Evolutionary conservation across 2,113 vertebrate genomes (phyloP).

Genomic region (Cairina moschata): DNA sequence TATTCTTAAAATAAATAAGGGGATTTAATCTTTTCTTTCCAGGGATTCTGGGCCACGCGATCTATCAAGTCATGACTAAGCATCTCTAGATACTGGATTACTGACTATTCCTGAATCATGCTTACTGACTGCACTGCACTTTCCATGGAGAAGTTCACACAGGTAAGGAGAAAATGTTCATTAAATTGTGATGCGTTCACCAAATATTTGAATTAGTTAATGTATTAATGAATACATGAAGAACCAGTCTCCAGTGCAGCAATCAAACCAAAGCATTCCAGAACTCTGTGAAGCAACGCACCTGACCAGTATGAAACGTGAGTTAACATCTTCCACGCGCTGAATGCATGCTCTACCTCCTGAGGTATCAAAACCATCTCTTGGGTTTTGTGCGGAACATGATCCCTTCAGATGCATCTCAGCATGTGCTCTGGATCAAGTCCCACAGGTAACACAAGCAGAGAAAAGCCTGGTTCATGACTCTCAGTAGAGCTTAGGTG

Average conservation of each 20-base stretch:
- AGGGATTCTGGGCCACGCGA: conserved; percentile 10
- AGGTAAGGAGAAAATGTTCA: background rate
- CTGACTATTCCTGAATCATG: conserved; percentile 35
- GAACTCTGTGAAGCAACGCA: background rate
- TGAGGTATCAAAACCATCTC: background rate
- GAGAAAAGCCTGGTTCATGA: background rate
- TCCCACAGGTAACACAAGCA: background rate
- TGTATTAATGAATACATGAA: background rate
- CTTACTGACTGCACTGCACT: background rate
- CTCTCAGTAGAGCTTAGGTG: background rate
- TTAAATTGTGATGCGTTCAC: background rate
- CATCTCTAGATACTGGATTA: conserved; percentile 17
- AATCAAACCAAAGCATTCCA: background rate
- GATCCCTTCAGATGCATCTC: background rate
- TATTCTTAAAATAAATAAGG: background rate
- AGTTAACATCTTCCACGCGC: background rate
- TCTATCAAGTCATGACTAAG: conserved; percentile 51
- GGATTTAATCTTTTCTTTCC: background rate
- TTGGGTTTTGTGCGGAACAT: background rate
- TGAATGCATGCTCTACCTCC: background rate
- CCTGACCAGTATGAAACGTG: background rate
- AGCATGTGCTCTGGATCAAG: background rate
- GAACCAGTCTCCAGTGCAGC: background rate
- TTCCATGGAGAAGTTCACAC: background rate
- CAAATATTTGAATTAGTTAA: background rate